phyloP scores from a whole-genome alignment of 2,888 invertebrate genomes.

The Nemotelus nigrinus region DNA sequence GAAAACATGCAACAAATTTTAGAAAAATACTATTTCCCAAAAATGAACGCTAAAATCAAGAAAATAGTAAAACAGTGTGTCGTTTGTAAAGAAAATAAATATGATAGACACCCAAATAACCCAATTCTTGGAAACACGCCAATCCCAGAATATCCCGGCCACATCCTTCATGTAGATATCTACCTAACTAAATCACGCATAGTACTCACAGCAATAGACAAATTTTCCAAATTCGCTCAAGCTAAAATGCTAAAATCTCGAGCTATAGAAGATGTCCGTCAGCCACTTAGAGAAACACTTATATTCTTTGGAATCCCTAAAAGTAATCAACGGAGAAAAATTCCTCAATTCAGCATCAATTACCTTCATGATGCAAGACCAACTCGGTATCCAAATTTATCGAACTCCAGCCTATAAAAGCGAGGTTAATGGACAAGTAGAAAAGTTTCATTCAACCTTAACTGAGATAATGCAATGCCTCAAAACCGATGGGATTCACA shows the following conservation, averaged over 20 bases:
- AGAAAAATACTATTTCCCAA: too few relatives aligned
- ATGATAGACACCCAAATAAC: constrained; percentile 44
- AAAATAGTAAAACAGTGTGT: too few relatives aligned
- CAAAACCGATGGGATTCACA: constrained; percentile 22
- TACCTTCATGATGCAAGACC: too few relatives aligned
- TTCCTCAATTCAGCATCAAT: constrained; percentile 30
- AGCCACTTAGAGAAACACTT: constrained; percentile 30
- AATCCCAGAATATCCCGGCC: constrained; percentile 44
- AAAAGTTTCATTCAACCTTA: constrained; percentile 48
- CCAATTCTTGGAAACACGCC: constrained; percentile 38
- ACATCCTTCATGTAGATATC: constrained; percentile 34
- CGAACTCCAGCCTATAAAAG: constrained; percentile 8
- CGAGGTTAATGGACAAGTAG: constrained; percentile 47
- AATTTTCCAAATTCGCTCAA: too few relatives aligned
- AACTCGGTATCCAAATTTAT: too few relatives aligned
- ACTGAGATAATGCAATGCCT: constrained; percentile 43
- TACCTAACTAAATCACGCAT: not conserved
- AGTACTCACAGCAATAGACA: too few relatives aligned
- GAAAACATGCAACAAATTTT: too few relatives aligned
- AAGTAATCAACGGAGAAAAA: constrained; percentile 47
- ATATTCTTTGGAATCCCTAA: constrained; percentile 35
- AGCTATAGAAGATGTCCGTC: too few relatives aligned
- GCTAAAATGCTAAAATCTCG: too few relatives aligned
- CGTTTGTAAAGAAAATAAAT: constrained; percentile 14
- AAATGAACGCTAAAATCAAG: too few relatives aligned